Base-by-base conservation (phyloP, 2,113 vertebrate genomes). In the Pogonocichla stellata region DNA sequence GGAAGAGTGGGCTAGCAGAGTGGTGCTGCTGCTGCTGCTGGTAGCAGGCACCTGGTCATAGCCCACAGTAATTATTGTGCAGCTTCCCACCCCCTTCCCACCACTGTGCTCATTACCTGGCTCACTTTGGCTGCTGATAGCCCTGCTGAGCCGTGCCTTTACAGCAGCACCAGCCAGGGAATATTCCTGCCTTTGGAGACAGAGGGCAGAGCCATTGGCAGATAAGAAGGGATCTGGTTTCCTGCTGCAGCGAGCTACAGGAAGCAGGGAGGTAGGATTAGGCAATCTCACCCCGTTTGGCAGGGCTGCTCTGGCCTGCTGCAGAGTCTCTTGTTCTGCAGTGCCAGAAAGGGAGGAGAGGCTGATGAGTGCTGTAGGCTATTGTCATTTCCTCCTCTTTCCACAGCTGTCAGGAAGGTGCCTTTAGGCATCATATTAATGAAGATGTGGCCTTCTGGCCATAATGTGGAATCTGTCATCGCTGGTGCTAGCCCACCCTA, bases 361-460 rank as follows among this genome's bases (percentile, higher is more conserved):
- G 75, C 92, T 90, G 87, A 78, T 66, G 82, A 86, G 72, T 80
- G 85, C 94, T 96, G 65, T 43, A 80, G 79, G 88, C 79, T 86
- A 73, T 40, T 96, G 90, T 74, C 88, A 81, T 88, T 90, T 94
- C 90, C 88, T 96, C n/a, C 64, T 66, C 62, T 92, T 96, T 84
- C 90, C 75, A 56, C 17, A 0, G 43, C 85, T 90, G 40, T 88
- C 82, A 92, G 67, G 79, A 92, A 18, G 47, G 83, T 88, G 92
- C 75, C 95, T 93, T 94, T 60, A 94, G 94, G 94, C 75, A 22
- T 74, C 22, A 26, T 93, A 83, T 83, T 95, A 95, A 96, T 96
- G 90, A 96, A 92, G 72, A 78, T 93, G 90, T 92, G 88, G 88
- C 88, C 88, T 91, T 93, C 90, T 83, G 95, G 67, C 85, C 90